Evolutionary conservation across 2,888 invertebrate genomes (phyloP), one percentile per base, ranked within the genome.

Genomic region (Acrocera orbiculus): DNA sequence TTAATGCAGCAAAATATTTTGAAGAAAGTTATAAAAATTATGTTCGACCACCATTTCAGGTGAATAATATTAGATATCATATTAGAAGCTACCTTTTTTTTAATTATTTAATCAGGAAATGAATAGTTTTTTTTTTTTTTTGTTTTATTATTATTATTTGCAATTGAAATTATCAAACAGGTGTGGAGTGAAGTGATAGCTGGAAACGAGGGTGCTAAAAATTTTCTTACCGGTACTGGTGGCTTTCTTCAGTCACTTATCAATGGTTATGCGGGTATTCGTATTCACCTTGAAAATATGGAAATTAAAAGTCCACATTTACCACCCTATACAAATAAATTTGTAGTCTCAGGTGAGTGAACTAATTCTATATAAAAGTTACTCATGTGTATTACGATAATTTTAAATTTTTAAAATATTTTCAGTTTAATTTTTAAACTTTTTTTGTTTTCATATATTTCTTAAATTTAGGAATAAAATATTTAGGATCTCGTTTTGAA

Each of bases 141-240:
- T 19, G 19, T 19, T 19, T 22, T 22, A 26, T 16, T 15, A 16
- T 10, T 16, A 10, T 19, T 27, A 17, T 13, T 19, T 32, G 37
- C n/a, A 11, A n/a, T 3, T 23, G n/a, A n/a, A n/a, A n/a, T n/a
- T n/a, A 19, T 7, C 5, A 19, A 7, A 2, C 41, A 68, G 67
- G 62, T 69, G 1, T 72, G 71, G 71, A 67, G 64, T 38, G 71
- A 72, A 43, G 61, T 63, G 0, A 61, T 61, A 5, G 67, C 67
- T 0, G 46, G 45, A n/a, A n/a, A n/a, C n/a, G 46, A 60, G 2
- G 71, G 70, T 0, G 69, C 69, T 0, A 63, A 62, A 1, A 72
- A 71, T 46, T 72, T 71, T 49, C 56, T 67, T 20, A 71, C 71
- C 0, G 71, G 71, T 6, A 67, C 70, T 61, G 71, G 71, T 0